phyloP scores from a whole-genome alignment of 2,888 invertebrate species.

The Drosophila ustulata region DNA sequence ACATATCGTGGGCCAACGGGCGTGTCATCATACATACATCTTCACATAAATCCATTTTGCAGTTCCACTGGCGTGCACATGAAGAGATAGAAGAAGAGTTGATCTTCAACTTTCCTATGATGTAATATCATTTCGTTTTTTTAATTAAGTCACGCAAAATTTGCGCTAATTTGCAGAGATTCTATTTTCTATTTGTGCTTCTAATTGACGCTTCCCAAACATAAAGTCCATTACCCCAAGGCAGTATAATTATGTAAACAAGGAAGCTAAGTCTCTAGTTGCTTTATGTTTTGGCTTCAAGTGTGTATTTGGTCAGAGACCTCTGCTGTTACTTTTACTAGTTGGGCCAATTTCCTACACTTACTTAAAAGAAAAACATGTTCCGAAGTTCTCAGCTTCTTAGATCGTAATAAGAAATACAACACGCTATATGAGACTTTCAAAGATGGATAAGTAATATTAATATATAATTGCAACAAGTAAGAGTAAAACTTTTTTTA shows the following conservation, averaged over 20 bases:
- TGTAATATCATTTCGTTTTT: slow-evolving; percentile 62
- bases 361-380: slow-evolving; percentile 22
- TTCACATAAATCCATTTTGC: slow-evolving; percentile 49
- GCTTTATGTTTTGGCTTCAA: slow-evolving; percentile 37
- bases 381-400: slow-evolving; percentile 46
- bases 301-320: slow-evolving; percentile 52
- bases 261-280: slow-evolving; percentile 45
- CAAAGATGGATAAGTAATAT: slow-evolving; percentile 2
- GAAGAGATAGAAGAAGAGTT: slow-evolving; percentile 44
- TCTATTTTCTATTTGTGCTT: slow-evolving; percentile 63
- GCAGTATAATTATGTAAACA: slow-evolving; percentile 65
- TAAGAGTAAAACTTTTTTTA: too few relatives aligned
- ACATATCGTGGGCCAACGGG: slow-evolving; percentile 44
- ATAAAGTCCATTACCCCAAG: slow-evolving; percentile 31
- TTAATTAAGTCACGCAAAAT: slow-evolving; percentile 80
- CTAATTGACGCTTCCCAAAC: slow-evolving; percentile 48
- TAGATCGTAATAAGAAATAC: background rate
- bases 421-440: background rate
- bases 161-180: slow-evolving; percentile 65
- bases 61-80: slow-evolving; percentile 67
- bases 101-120: slow-evolving; percentile 66
- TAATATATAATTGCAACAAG: too few relatives aligned
- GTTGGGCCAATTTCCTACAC: slow-evolving; percentile 44
- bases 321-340: slow-evolving; percentile 37
- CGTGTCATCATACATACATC: slow-evolving; percentile 52